phyloP scores from a whole-genome alignment of 2,888 invertebrate species.

The Trichopoda pennipes region DNA sequence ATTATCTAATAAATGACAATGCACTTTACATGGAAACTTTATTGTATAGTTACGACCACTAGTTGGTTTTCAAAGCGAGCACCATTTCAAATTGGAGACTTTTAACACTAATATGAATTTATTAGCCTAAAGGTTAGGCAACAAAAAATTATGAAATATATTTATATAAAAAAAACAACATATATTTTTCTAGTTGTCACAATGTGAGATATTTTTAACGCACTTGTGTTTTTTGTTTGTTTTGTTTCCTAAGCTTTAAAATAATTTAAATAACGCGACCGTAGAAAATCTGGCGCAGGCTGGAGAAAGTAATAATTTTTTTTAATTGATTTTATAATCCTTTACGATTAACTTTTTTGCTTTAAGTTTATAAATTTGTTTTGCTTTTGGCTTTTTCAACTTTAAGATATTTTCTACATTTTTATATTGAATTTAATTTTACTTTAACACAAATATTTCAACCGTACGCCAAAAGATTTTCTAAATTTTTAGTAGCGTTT shows the following conservation, averaged over 20 bases:
- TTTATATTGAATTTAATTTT: conserved; percentile 14
- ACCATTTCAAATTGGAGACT: not conserved
- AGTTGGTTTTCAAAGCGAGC: conserved; percentile 31
- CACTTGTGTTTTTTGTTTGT: conserved; percentile 6
- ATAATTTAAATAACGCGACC: conserved; percentile 10
- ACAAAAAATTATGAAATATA: not conserved
- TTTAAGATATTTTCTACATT: conserved; percentile 13
- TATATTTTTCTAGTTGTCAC: not conserved
- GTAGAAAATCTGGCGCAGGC: conserved; percentile 32
- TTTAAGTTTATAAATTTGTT: conserved; percentile 11
- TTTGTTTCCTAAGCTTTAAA: too few species aligned
- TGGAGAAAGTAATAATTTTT: not conserved
- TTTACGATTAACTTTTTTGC: not conserved
- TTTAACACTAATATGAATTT: conserved; percentile 22
- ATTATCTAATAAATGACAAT: conserved; percentile 50
- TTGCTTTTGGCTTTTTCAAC: conserved; percentile 11
- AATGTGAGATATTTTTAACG: not conserved
- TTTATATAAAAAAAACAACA: not conserved
- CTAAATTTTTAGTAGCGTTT: conserved; percentile 71
- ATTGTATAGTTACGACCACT: conserved; percentile 54
- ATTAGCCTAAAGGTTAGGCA: conserved; percentile 32
- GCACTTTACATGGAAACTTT: conserved; percentile 44
- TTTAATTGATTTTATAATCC: not conserved
- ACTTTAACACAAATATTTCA: not conserved
- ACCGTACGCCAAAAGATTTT: conserved; percentile 48